Conservation (phyloP, 1,140 invertebrate genomes). For the Protaetia brevitarsis region DNA sequence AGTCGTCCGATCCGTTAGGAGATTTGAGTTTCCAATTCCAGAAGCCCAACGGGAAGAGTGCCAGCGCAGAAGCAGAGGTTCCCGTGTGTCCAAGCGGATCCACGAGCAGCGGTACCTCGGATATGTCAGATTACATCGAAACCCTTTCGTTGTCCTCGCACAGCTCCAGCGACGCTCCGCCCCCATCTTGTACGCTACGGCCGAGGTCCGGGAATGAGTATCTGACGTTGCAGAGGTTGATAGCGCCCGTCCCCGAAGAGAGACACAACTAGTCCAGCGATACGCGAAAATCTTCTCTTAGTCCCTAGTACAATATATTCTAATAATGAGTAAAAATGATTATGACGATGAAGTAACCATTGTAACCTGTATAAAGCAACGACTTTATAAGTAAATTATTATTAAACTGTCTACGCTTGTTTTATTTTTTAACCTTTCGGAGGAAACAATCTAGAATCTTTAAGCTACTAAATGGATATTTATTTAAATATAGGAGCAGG, state of each 20-base stretch:
- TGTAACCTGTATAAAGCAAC: constrained; percentile 29
- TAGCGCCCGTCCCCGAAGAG: constrained; percentile 47
- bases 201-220: constrained; percentile 90
- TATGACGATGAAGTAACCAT: constrained; percentile 15
- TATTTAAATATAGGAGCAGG: no score
- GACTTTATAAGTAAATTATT: constrained; percentile 31
- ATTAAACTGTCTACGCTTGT: constrained; percentile 3
- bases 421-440: constrained; percentile 15
- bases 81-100: constrained; percentile 46
- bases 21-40: constrained; percentile 71
- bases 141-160: constrained; percentile 72
- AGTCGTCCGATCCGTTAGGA: constrained; percentile 68
- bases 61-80: constrained; percentile 68
- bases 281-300: constrained; percentile 23
- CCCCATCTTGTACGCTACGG: constrained; percentile 73
- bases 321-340: not conserved
- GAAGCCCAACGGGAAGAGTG: constrained; percentile 65
- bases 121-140: constrained; percentile 86
- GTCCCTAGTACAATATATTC: constrained; percentile 20
- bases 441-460: no score
- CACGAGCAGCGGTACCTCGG: constrained; percentile 78
- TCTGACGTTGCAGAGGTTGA: constrained; percentile 57
- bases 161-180: constrained; percentile 70
- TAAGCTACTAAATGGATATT: no score
- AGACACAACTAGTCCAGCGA: constrained; percentile 43